Base-by-base conservation (phyloP, 2,888 invertebrate species). In the Pyrrhia umbra region DNA sequence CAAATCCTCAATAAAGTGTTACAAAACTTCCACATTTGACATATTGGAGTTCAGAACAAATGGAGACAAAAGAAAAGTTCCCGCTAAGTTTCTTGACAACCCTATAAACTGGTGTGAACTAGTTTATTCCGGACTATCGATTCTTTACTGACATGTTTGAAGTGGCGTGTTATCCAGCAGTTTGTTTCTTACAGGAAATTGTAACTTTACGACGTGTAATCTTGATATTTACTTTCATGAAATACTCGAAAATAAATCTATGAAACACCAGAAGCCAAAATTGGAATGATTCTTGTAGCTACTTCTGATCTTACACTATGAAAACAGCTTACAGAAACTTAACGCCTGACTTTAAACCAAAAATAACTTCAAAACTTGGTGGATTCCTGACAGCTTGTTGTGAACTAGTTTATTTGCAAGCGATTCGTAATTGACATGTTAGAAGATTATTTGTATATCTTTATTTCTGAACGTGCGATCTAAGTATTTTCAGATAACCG, bases 11-110 rank as follows among this genome's bases (percentile, higher is more conserved):
- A 77, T 70, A 64, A 65, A 67, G 71, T 67, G 51, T 59, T 68
- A 40, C 51, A 61, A 46, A 70, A 73, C 62, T 80, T 78, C 74
- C 49, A 23, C 67, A 73, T 80, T 75, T 79, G 81, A 80, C 79
- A 78, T 76, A 80, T 78, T 61, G 69, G 52, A 80, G 69, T 80
- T 78, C 21, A 63, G 49, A 71, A 74, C 60, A 64, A 71, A 76
- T 62, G 47, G 60, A 79, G 68, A 74, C 70, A 68, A 74, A 61
- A 68, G 71, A 62, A 72, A 75, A 65, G 60, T 72, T 60, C 34
- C 15, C 20, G 37, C 49, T n/a, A 61, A 77, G 59, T 75, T 73
- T 64, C 60, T 13, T 61, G 70, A 73, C 75, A 71, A 25, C 68
- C 61, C 45, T 69, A 71, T 74, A 67, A 79, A 79, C 51, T 72